Evolutionary conservation across 2,113 vertebrate genomes (phyloP), one percentile per base, ranked within the genome.

Genomic region (Xiphophorus couchianus): DNA sequence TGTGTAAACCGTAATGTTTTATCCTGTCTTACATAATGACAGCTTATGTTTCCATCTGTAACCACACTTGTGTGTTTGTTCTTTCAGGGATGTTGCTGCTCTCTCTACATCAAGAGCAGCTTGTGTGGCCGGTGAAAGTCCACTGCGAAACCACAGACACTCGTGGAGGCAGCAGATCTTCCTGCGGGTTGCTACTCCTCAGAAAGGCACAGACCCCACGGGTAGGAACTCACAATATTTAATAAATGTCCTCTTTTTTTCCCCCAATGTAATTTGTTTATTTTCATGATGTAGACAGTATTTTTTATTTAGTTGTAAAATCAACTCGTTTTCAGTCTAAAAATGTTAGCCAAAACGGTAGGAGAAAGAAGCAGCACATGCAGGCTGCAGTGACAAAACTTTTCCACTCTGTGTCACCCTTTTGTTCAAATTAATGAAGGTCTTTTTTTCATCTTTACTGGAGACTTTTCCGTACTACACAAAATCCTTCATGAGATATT

Each of bases 121-220:
- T 0, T 90, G 69, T 27, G 91, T 85, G 0, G 72, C 84, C 0
- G 91, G 87, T 0, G 93, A 93, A 74, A 96, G 95, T 80, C 96
- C 96, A 0, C 84, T 97, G 12, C 94, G 92, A 69, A 93, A 91
- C 2, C 96, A 96, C 3, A 93, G 97, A 31, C 97, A 98, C 84
- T 99, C 98, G 0, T 99, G 98, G 98, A 95, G 98, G 84, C 97
- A 99, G 78, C 98, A 99, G 94, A 99, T 99, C 85, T 99, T 99
- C 89, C 93, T 99, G 2, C 93, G 98, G 9, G 98, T 99, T n/a
- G 97, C 98, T 6, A 99, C 98, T 0, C 98, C 98, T 0, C 98
- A 98, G 92, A 99, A 99, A 87, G 93, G 91, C 0, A 92, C 95
- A 0, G 98, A 99, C 12, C 87, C 94, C 66, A 91, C 78, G 62